These are phyloP conservation scores for Coregonus sp. DNA, from an alignment of 2,797 vertebrate genomes.

Conservation along the genomic window DNA sequence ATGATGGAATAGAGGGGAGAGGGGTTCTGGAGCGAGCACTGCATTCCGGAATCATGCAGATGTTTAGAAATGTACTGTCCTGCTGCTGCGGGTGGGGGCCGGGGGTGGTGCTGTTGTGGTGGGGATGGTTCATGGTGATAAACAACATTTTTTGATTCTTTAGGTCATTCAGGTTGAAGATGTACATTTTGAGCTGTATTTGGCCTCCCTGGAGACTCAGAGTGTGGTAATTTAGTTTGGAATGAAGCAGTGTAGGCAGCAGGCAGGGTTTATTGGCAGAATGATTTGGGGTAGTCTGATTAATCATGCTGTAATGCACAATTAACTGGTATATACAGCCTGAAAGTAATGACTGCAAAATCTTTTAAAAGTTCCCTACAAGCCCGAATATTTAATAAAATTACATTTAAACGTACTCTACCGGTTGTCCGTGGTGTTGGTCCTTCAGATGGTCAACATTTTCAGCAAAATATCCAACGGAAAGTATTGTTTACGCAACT, in stretches of 20 bases:
- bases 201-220: background rate
- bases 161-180: constrained; percentile 24
- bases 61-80: background rate
- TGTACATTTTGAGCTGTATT: constrained; percentile 10
- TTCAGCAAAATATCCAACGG: too few relatives aligned
- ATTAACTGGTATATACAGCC: background rate
- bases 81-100: background rate
- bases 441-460: too few relatives aligned
- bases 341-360: background rate
- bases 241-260: constrained; percentile 9
- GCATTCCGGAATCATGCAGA: background rate
- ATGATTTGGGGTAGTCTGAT: background rate
- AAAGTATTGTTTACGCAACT: too few relatives aligned
- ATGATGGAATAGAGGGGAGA: constrained; percentile 17
- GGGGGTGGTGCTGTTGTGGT: background rate
- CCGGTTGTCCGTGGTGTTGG: too few relatives aligned
- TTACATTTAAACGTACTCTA: too few relatives aligned
- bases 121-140: background rate
- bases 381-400: background rate
- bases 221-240: constrained; percentile 14
- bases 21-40: background rate
- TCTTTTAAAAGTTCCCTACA: too few relatives aligned
- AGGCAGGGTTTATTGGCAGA: background rate
- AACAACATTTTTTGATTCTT: constrained; percentile 13
- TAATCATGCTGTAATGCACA: background rate